These are phyloP conservation scores for Diplodus sargus DNA, from an alignment of 2,797 vertebrate species.

Conservation along the genomic window DNA sequence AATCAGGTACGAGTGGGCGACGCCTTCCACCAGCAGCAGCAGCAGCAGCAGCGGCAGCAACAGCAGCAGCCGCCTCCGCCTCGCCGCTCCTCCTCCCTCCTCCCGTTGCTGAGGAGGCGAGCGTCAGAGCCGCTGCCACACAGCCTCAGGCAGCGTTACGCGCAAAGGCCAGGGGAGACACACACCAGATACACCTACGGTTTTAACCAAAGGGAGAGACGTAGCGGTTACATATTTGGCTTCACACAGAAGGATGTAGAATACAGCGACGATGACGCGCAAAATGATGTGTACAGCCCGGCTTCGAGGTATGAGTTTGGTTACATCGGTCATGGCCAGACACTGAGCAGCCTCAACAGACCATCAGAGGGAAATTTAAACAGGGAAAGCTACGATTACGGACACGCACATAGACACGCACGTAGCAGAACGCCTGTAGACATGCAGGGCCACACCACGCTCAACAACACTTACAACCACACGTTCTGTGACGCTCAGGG, in stretches of 20 bases:
- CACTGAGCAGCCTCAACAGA: background rate
- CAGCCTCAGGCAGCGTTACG: slow-evolving; percentile 42
- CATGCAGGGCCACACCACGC: background rate
- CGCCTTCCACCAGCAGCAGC: slow-evolving; percentile 32
- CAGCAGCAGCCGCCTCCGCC: slow-evolving; percentile 38
- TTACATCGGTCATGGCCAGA: slow-evolving; percentile 25
- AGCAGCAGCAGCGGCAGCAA: background rate
- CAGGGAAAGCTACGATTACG: background rate
- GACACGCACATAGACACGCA: background rate
- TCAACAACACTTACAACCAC: background rate
- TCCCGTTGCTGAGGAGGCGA: slow-evolving; percentile 63
- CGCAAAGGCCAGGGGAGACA: slow-evolving; percentile 34
- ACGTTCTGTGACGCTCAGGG: background rate
- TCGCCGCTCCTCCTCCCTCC: slow-evolving; percentile 58
- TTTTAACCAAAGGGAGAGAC: slow-evolving; percentile 15
- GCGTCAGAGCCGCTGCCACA: slow-evolving; percentile 64
- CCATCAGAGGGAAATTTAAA: slow-evolving; percentile 32
- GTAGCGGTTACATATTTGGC: slow-evolving; percentile 43
- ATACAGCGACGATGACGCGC: background rate
- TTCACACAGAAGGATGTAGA: slow-evolving; percentile 29
- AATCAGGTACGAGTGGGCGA: slow-evolving; percentile 79
- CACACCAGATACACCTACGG: slow-evolving; percentile 60
- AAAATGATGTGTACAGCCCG: background rate
- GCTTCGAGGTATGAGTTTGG: background rate
- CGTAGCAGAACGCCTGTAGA: background rate